These are phyloP conservation scores for Heterotis niloticus DNA, from an alignment of 2,113 vertebrate species.

Conservation along the genomic window DNA sequence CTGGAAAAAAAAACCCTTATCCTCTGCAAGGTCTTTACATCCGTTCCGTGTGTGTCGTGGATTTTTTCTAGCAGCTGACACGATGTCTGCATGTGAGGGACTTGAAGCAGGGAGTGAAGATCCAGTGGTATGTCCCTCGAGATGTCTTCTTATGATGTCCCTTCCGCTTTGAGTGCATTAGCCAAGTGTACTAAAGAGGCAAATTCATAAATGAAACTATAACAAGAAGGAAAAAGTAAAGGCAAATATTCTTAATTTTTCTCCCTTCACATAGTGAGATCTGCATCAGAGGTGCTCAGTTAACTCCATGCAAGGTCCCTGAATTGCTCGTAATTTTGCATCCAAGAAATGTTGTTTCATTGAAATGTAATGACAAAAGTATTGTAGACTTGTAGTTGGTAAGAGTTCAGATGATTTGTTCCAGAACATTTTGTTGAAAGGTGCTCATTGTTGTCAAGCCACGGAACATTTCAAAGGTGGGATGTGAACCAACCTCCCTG, in stretches of 20 bases:
- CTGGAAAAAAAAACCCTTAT: not conserved
- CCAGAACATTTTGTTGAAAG: too few species aligned
- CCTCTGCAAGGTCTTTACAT: not conserved
- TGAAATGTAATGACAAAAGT: not conserved
- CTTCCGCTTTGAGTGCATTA: slow-evolving; percentile 16
- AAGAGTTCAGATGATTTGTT: not conserved
- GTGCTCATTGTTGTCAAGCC: not conserved
- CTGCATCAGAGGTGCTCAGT: not conserved
- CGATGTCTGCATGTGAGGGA: slow-evolving; percentile 17
- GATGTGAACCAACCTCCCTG: not conserved
- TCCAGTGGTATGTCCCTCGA: slow-evolving; percentile 10
- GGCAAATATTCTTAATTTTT: not conserved
- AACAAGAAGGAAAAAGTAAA: not conserved
- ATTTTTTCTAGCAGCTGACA: not conserved
- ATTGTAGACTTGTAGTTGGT: not conserved
- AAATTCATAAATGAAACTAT: not conserved
- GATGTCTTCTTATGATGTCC: slow-evolving; percentile 4
- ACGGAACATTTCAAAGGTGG: not conserved
- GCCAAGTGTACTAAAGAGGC: slow-evolving; percentile 28
- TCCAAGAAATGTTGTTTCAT: not conserved
- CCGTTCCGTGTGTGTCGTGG: not conserved
- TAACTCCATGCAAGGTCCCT: not conserved
- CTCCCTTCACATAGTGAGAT: not conserved
- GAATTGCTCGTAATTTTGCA: not conserved
- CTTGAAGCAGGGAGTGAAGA: not conserved